Base-by-base conservation (phyloP, 1,140 invertebrate genomes). In the Cyclargus thomasi region DNA sequence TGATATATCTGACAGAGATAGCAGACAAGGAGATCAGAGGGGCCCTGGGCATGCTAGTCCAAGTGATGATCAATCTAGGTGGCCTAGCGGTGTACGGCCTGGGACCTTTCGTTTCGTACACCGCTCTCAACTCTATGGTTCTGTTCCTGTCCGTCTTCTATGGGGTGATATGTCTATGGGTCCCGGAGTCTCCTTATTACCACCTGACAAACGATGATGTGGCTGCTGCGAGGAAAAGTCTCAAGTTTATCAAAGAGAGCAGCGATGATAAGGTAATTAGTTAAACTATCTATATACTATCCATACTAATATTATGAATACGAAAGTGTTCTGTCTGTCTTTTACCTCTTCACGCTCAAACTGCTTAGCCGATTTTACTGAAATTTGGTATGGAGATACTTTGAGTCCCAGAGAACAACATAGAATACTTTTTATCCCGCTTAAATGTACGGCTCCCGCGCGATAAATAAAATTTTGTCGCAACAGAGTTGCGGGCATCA, bases 171-270 rank as follows among this genome's bases (percentile, higher is more conserved):
- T 94, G 95, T 78, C 75, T 90, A 17, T 95, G 93, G 91, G 93
- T 96, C 86, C 95, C 96, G 0, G 96, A 97, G 82, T 95, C 95
- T 0, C 95, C 96, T 0, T 93, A 96, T 66, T 96, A 93, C 72
- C 84, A 94, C 36, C 82, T 93, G 0, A 92, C 91, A 57, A 93
- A 92, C 62, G 92, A 92, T 0, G 86, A 90, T 35, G 81, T 92
- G 6, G 85, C 77, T 0, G 78, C 75, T 0, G 91, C 92, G 0
- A 89, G 82, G 67, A 86, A 83, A 10, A 86, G 80, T 39, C 82
- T 92, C 17, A 82, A 81, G 67, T 75, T 72, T n/a, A 67, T 93
- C 10, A 91, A 88, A 69, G 77, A 89, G 2, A 77, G 74, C 29
- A 82, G 78, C 11, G 79, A 86, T 76, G 84, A 83, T 63, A 80